Base-by-base conservation (phyloP, 2,113 vertebrate species). In the Toxostoma redivivum region DNA sequence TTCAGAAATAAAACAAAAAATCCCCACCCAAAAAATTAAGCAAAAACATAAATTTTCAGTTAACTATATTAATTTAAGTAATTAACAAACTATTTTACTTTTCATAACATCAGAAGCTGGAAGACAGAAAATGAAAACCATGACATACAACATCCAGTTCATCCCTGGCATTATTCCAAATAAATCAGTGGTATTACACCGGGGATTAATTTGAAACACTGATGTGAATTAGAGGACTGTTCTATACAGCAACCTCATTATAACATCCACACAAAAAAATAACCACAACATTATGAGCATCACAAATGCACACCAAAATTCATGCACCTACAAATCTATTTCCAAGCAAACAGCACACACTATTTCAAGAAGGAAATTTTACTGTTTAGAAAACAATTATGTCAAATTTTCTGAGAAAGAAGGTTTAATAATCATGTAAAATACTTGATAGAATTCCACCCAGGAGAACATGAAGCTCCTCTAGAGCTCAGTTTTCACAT, bases 181-280 rank as follows among this genome's bases (percentile, higher is more conserved):
- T 67, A 96, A 67, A 88, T 88, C 86, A 88, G 80, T 50, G 64
- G 60, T 69, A 81, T 92, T 94, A 92, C 88, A 96, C 44, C 11
- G 44, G 80, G 45, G 93, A 96, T 94, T 95, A 95, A 90, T 93
- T 96, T 95, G 83, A 21, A 95, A 83, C 56, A 81, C 44, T 76
- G 90, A 86, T 86, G 48, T 76, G 76, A 96, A 93, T 74, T 73
- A 83, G 28, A 94, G n/a, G 60, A 61, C 85, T 72, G 57, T n/a
- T 95, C 87, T 45, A 61, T 24, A 78, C 28, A 84, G 76, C 50
- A 84, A 81, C 48, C 50, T 89, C 58, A 48, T 48, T 28, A 33
- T 42, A 70, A 85, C n/a, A 85, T 16, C 42, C 15, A 60, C 11
- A 71, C 2, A 17, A 21, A 38, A 38, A 92, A 79, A 54, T 0